These are phyloP conservation scores for Laticauda colubrina DNA, from an alignment of 2,113 vertebrate genomes.

Conservation along the genomic window DNA sequence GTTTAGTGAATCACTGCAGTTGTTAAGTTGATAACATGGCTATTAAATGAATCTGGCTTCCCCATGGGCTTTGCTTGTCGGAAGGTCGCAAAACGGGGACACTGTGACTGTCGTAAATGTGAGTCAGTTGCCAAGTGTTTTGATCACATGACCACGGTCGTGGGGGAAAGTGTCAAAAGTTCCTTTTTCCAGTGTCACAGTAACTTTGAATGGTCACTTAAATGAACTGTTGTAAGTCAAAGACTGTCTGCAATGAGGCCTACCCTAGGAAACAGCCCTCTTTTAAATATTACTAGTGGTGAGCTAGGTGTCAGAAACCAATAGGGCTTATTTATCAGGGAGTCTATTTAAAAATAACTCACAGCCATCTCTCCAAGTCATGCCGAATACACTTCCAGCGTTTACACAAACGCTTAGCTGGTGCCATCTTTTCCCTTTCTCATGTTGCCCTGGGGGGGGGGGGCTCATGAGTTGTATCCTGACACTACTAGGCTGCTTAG, in stretches of 20 bases:
- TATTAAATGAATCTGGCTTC: too few species aligned
- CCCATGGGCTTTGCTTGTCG: too few species aligned
- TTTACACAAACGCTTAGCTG: neutral
- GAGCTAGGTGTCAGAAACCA: neutral
- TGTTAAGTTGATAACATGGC: neutral
- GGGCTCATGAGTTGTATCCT: neutral
- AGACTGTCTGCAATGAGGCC: too few species aligned
- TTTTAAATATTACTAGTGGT: neutral
- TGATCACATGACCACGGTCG: neutral
- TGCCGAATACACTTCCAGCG: neutral
- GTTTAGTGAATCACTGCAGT: neutral
- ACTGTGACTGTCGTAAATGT: neutral
- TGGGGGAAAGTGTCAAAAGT: neutral
- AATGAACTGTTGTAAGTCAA: fast-evolving
- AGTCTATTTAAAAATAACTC: neutral
- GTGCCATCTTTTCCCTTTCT: neutral
- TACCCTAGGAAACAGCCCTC: neutral
- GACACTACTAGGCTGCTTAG: neutral
- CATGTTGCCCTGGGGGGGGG: neutral
- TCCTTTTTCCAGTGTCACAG: neutral
- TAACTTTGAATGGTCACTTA: neutral
- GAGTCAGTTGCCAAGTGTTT: neutral
- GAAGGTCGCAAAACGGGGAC: too few species aligned
- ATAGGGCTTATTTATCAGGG: neutral
- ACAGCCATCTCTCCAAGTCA: neutral